Percentiles rank a stretch among this genome's conserved stretches.
Conservation (phyloP, 2,113 vertebrate species). For the Limnothrissa miodon region DNA sequence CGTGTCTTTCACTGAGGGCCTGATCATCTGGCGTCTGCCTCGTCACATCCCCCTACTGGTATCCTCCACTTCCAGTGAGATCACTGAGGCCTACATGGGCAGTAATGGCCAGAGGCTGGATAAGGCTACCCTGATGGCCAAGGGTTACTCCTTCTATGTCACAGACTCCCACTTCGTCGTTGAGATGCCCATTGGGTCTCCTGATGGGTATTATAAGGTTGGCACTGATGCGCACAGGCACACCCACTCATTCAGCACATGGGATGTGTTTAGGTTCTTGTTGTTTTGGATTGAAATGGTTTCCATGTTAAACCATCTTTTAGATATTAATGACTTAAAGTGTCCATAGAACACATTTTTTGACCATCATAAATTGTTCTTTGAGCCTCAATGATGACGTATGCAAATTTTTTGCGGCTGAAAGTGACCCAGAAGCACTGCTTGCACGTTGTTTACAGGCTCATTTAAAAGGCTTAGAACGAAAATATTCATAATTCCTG, state of each 20-base stretch:
- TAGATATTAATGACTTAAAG: too few relatives aligned
- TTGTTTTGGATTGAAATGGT: too few relatives aligned
- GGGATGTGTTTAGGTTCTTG: not conserved
- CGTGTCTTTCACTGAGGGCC: constrained; percentile 56
- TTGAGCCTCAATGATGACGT: too few relatives aligned
- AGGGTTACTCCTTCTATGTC: constrained; percentile 60
- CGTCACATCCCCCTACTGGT: constrained; percentile 61
- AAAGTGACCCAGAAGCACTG: too few relatives aligned
- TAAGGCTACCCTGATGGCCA: constrained; percentile 59
- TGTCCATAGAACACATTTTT: too few relatives aligned
- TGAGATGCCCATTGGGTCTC: constrained; percentile 76
- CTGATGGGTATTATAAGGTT: constrained; percentile 82
- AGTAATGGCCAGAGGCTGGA: constrained; percentile 71
- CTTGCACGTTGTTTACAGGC: too few relatives aligned
- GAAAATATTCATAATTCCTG: too few relatives aligned
- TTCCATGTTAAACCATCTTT: too few relatives aligned
- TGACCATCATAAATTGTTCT: too few relatives aligned
- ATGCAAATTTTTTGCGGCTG: too few relatives aligned
- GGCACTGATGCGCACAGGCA: not conserved
- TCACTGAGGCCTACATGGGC: constrained; percentile 69
- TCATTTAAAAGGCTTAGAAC: too few relatives aligned
- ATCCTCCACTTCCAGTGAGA: constrained; percentile 50
- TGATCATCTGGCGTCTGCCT: constrained; percentile 77
- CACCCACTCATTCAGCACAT: not conserved
- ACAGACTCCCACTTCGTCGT: constrained; percentile 60